These are phyloP conservation scores for Ascidia mentula DNA, from an alignment of 23 tunicate species.

Conservation along the genomic window DNA sequence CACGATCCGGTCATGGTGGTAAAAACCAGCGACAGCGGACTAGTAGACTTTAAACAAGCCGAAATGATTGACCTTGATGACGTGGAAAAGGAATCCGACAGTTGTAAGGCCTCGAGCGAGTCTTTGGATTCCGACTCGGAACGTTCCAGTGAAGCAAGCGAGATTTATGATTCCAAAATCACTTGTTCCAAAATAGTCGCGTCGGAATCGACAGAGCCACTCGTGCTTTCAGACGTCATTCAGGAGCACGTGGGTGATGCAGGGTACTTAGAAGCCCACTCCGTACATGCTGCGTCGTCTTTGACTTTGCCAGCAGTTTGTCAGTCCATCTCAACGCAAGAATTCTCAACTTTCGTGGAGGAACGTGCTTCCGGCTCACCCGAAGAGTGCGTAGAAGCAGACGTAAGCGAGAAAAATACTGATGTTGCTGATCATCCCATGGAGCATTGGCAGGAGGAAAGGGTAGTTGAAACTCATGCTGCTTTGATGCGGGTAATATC, in stretches of 20 bases:
- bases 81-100: not conserved
- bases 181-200: constrained; percentile 1
- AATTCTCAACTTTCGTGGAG: constrained; percentile 24
- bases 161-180: not conserved
- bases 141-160: not conserved
- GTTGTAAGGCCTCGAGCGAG: not conserved
- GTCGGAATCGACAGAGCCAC: constrained; percentile 43
- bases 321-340: constrained; percentile 18
- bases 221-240: constrained; percentile 8
- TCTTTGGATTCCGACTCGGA: not conserved
- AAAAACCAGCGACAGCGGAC: constrained; percentile 13
- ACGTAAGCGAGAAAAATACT: not conserved
- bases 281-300: not conserved
- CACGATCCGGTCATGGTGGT: constrained; percentile 4
- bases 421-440: no score
- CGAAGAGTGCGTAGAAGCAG: not conserved
- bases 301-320: not conserved
- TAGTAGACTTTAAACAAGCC: constrained; percentile 8
- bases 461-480: not conserved
- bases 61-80: constrained; percentile 5
- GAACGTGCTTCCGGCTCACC: constrained; percentile 13
- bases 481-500: not conserved
- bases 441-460: not conserved
- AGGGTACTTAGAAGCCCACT: not conserved
- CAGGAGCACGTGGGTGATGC: not conserved